phyloP scores from a whole-genome alignment of 2,888 invertebrate species.

The Nematopogon swammerdamellus region DNA sequence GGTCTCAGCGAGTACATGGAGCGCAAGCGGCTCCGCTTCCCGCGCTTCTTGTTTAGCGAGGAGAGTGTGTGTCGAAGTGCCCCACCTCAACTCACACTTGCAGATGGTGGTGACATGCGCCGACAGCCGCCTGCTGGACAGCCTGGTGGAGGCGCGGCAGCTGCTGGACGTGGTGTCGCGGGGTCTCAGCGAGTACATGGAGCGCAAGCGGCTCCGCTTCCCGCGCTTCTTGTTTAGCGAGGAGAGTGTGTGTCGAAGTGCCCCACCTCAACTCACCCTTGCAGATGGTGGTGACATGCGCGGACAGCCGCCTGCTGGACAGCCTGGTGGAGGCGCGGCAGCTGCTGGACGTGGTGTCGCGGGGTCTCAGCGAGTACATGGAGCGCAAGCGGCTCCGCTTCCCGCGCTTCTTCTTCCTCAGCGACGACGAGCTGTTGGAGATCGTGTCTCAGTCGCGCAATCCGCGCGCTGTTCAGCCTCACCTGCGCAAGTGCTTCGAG shows the following conservation, averaged over 20 bases:
- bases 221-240: constrained; percentile 52
- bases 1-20: constrained; percentile 78
- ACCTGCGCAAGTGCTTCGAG: constrained; percentile 81
- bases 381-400: constrained; percentile 72
- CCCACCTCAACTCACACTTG: no score
- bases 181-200: no score
- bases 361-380: constrained; percentile 74
- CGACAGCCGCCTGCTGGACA: constrained; percentile 64
- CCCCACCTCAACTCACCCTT: no score
- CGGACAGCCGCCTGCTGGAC: constrained; percentile 64
- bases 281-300: constrained; percentile 63
- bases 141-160: no score
- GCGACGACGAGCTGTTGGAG: constrained; percentile 79
- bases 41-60: constrained; percentile 79
- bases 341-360: constrained; percentile 68
- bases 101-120: constrained; percentile 65
- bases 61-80: no score
- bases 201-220: constrained; percentile 65
- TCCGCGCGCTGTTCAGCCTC: constrained; percentile 74
- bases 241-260: no score
- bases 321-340: constrained; percentile 67
- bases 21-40: constrained; percentile 70
- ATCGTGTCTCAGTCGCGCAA: constrained; percentile 77
- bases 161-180: no score
- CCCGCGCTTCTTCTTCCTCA: constrained; percentile 78